Conservation (phyloP, 2,113 vertebrate species). For the Albula goreensis region DNA sequence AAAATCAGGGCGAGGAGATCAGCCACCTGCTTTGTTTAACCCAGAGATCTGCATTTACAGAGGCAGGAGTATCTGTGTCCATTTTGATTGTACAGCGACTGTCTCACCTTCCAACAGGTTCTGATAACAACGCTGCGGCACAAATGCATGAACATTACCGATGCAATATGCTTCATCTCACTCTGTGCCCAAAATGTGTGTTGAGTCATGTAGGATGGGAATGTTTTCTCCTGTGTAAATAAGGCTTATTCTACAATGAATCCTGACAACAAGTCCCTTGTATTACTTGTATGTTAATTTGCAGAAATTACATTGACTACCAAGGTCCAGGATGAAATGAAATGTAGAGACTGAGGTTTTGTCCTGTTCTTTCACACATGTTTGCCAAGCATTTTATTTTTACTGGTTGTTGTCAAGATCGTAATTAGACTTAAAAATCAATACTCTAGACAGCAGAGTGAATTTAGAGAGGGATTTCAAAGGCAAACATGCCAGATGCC, state of each 20-base stretch:
- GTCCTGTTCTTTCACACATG: not conserved
- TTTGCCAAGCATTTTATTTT: not conserved
- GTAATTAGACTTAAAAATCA: not conserved
- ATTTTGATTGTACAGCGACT: not conserved
- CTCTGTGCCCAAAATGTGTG: not conserved
- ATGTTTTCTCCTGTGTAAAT: not conserved
- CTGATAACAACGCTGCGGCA: not conserved
- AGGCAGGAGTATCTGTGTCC: not conserved
- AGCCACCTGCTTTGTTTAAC: not conserved
- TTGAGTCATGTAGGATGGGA: conserved; percentile 7
- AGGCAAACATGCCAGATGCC: not conserved
- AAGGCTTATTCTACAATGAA: not conserved
- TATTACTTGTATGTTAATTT: not conserved
- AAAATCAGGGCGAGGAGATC: not conserved
- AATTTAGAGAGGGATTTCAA: not conserved
- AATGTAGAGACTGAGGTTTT: not conserved
- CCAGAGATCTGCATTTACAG: not conserved
- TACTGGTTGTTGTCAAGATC: not conserved
- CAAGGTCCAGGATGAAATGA: not conserved
- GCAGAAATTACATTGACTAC: not conserved
- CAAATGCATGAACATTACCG: not conserved
- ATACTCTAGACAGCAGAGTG: not conserved
- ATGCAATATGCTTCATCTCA: not conserved
- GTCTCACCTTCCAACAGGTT: not conserved
- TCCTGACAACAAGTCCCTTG: not conserved